These are phyloP conservation scores for Pinctada fucata DNA, from an alignment of 2,888 invertebrate species.

Conservation along the genomic window DNA sequence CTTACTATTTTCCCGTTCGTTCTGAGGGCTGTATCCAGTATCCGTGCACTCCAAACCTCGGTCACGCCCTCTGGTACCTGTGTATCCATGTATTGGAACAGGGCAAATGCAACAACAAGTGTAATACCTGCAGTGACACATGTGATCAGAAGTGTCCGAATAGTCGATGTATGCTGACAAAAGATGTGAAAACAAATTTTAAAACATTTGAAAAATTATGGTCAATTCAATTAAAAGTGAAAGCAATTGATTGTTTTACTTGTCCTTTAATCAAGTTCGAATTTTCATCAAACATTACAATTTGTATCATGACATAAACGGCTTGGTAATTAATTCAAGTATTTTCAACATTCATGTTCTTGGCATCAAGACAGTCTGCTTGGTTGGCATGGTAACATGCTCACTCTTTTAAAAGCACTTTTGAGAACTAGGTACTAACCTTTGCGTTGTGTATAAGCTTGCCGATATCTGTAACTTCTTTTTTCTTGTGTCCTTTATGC, in stretches of 20 bases:
- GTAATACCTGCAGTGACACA: conserved; percentile 45
- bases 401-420: too few relatives aligned
- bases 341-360: too few relatives aligned
- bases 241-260: too few relatives aligned
- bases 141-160: conserved; percentile 16
- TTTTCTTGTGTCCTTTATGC: conserved; percentile 35
- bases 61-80: conserved; percentile 58
- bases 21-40: conserved; percentile 54
- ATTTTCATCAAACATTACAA: too few relatives aligned
- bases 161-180: not conserved
- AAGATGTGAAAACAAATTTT: not conserved
- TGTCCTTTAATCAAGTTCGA: too few relatives aligned
- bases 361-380: too few relatives aligned
- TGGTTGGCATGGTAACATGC: too few relatives aligned
- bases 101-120: conserved; percentile 39
- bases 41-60: conserved; percentile 58
- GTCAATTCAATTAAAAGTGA: not conserved
- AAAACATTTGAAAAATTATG: not conserved
- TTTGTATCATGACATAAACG: too few relatives aligned
- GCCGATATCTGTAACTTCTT: conserved; percentile 28
- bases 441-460: conserved; percentile 31
- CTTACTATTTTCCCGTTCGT: conserved; percentile 54
- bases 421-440: not conserved
- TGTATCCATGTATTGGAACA: conserved; percentile 59
- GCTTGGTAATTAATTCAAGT: too few relatives aligned